Evolutionary conservation across 1,140 invertebrate species (phyloP).

Genomic region (Oreohelix idahoensis): DNA sequence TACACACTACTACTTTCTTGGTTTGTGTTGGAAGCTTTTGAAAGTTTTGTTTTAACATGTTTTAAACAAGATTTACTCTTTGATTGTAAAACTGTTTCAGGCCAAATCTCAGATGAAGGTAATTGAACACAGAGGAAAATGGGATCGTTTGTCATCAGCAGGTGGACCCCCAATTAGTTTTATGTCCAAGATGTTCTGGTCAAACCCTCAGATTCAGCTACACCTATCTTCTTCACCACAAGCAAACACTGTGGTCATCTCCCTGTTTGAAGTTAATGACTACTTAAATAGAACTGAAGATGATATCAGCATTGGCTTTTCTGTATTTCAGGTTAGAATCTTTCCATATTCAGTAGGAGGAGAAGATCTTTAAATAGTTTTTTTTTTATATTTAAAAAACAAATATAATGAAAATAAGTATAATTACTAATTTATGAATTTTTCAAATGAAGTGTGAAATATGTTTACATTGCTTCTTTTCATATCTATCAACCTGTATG

Average conservation of each 20-base stretch:
- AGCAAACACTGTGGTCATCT: conserved; percentile 6
- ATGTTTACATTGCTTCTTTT: too few species aligned
- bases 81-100: background rate
- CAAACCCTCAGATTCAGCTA: conserved; percentile 17
- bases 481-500: too few species aligned
- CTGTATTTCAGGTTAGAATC: conserved; percentile 15
- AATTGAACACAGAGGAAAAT: conserved; percentile 17
- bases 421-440: too few species aligned
- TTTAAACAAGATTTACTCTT: too few species aligned
- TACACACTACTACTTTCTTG: too few species aligned
- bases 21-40: too few species aligned
- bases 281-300: background rate
- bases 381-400: too few species aligned
- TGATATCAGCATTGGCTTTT: conserved; percentile 32
- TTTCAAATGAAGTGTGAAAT: too few species aligned
- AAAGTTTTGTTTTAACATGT: too few species aligned
- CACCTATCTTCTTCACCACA: background rate
- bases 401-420: too few species aligned
- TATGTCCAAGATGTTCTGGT: conserved; percentile 24
- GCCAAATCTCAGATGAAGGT: background rate
- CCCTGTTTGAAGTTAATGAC: conserved; percentile 23
- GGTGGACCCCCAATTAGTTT: conserved; percentile 19
- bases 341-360: too few species aligned
- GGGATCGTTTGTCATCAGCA: conserved; percentile 5
- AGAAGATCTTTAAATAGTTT: too few species aligned